These are phyloP conservation scores for Carcharodon carcharias DNA, from an alignment of 2,797 vertebrate genomes.

Conservation along the genomic window DNA sequence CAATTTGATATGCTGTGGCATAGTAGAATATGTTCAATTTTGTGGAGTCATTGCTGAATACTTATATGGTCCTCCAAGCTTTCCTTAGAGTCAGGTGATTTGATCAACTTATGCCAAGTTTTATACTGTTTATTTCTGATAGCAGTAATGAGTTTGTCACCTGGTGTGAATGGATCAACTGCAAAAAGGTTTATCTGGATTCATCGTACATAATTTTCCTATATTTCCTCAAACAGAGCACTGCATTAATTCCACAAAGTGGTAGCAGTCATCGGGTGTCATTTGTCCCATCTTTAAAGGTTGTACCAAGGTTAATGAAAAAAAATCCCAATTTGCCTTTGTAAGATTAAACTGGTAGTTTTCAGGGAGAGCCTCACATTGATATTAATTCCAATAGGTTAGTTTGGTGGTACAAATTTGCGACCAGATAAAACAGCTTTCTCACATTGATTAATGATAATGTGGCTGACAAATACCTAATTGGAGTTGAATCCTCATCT, in stretches of 20 bases:
- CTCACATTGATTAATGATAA: neutral
- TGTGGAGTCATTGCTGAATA: neutral
- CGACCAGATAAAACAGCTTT: neutral
- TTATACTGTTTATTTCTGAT: neutral
- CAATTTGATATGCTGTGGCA: neutral
- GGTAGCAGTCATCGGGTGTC: too few relatives aligned
- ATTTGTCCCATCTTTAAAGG: neutral
- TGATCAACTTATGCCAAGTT: neutral
- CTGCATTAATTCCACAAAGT: neutral
- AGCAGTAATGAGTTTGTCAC: neutral
- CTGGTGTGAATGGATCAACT: neutral
- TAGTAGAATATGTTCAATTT: neutral
- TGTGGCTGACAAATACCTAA: neutral
- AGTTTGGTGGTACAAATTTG: neutral
- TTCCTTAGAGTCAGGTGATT: neutral
- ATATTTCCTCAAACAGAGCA: neutral
- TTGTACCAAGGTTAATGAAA: neutral
- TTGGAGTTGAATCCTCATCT: neutral
- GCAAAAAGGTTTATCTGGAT: neutral
- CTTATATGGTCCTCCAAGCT: neutral
- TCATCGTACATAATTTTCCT: neutral
- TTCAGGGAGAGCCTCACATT: neutral
- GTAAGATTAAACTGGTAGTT: neutral
- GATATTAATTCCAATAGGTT: neutral
- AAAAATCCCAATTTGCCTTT: neutral